phyloP scores from a whole-genome alignment of 23 tunicate genomes.

The Trididemnum miniatum region DNA sequence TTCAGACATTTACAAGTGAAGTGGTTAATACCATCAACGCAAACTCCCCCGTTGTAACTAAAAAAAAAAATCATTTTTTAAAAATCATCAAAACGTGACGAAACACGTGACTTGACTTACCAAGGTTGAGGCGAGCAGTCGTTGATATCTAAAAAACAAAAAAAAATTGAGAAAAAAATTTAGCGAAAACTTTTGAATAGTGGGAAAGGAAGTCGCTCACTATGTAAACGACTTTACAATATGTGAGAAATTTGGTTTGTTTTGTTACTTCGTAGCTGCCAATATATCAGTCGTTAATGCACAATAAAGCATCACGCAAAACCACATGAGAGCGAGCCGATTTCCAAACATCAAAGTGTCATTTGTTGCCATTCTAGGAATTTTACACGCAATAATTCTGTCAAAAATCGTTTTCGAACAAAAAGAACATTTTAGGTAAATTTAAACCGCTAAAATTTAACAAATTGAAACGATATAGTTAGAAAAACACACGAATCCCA shows the following conservation, averaged over 20 bases:
- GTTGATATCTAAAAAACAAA: constrained; percentile 71
- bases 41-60: constrained; percentile 76
- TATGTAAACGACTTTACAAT: background rate
- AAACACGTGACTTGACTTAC: constrained; percentile 43
- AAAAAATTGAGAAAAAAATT: too few species aligned
- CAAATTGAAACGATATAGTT: too few species aligned
- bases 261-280: background rate
- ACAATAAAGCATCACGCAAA: background rate
- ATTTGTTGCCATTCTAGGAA: too few species aligned
- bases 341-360: too few species aligned
- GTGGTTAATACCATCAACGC: constrained; percentile 82
- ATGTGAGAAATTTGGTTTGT: background rate
- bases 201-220: background rate
- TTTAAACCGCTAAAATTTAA: too few species aligned
- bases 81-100: background rate
- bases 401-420: too few species aligned
- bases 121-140: constrained; percentile 95
- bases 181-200: background rate
- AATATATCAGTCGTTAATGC: background rate
- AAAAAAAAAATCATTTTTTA: too few species aligned
- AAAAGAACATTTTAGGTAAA: too few species aligned
- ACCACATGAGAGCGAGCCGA: background rate
- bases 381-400: too few species aligned
- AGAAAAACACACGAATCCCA: too few species aligned
- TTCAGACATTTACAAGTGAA: constrained; percentile 67